Evolutionary conservation across 2,797 vertebrate species (phyloP), one percentile per base, ranked within the genome.

Genomic region (Telmatherina bonti): DNA sequence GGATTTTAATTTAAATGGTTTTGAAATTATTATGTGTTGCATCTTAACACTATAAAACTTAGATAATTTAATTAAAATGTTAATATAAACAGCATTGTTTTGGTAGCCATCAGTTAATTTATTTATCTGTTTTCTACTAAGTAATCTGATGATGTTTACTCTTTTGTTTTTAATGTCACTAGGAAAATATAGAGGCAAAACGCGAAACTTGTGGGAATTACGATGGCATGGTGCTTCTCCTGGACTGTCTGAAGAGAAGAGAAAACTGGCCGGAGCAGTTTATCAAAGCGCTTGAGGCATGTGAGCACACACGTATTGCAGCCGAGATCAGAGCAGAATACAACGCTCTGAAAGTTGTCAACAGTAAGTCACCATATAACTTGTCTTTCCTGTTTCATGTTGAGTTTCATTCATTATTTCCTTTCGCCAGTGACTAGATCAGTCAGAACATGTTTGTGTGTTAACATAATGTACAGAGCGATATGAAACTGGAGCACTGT

Each of bases 111-210:
- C 33, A 7, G 33, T 6, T 8, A 33, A 33, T 33, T 33, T 33
- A 5, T 33, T 33, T 1, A 33, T 33, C 33, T 33, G 3, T 10
- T 5, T 35, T 35, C 10, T 35, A 35, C 10, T 35, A 35, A 36
- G 33, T 2, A 35, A 35, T 35, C 33, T 35, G 31, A 8, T 33
- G 33, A 35, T 59, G 2, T 0, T 33, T 70, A 36, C 11, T 20
- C 6, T 18, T 1, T 20, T 3, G 52, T 27, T 13, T 16, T 5
- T 1, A 0, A 56, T 51, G 11, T 3, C 1, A 36, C 62, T 35
- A 95, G 94, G 94, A 95, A 36, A 90, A 79, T 41, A 92, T 95
- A 0, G 87, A 92, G 26, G 93, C 93, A 1, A 95, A 94, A 61
- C 84, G 81, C 54, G 93, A 94, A 6, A 73, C 0, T 0, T 36